Conservation (phyloP, 2,888 invertebrate genomes). For the Argyra leucocephala region DNA sequence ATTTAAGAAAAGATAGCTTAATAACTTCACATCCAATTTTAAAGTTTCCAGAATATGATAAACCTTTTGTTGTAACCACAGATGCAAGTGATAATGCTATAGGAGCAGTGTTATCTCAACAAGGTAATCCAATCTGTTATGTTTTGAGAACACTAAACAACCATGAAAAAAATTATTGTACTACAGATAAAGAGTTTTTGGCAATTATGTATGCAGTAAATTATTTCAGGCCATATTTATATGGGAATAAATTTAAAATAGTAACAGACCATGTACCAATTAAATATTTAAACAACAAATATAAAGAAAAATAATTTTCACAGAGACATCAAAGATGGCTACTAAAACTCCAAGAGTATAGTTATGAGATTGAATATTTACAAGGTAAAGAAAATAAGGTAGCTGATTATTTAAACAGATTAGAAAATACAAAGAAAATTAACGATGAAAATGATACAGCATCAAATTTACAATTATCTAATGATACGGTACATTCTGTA, state of each 20-base stretch:
- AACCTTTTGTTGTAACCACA: slow-evolving; percentile 15
- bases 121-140: slow-evolving; percentile 15
- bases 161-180: slow-evolving; percentile 14
- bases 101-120: slow-evolving; percentile 16
- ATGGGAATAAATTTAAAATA: slow-evolving; percentile 15
- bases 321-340: too few relatives aligned
- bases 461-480: slow-evolving; percentile 15
- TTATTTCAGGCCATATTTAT: slow-evolving; percentile 8
- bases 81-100: slow-evolving; percentile 16
- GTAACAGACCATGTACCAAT: too few relatives aligned
- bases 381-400: too few relatives aligned
- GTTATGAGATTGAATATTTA: too few relatives aligned
- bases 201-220: too few relatives aligned
- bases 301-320: too few relatives aligned
- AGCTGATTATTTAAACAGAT: too few relatives aligned
- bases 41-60: slow-evolving; percentile 17
- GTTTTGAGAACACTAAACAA: slow-evolving; percentile 13
- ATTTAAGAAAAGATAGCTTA: too few relatives aligned
- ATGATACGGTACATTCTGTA: too few relatives aligned
- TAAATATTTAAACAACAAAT: too few relatives aligned
- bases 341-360: too few relatives aligned
- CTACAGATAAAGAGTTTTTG: slow-evolving; percentile 15
- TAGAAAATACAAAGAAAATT: slow-evolving; percentile 13
- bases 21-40: slow-evolving; percentile 17
- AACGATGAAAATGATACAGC: slow-evolving; percentile 15